Percentiles rank a stretch among this genome's conserved stretches.
Evolutionary conservation across 2,113 vertebrate species (phyloP).

Genomic region (Ammodytes marinus): DNA sequence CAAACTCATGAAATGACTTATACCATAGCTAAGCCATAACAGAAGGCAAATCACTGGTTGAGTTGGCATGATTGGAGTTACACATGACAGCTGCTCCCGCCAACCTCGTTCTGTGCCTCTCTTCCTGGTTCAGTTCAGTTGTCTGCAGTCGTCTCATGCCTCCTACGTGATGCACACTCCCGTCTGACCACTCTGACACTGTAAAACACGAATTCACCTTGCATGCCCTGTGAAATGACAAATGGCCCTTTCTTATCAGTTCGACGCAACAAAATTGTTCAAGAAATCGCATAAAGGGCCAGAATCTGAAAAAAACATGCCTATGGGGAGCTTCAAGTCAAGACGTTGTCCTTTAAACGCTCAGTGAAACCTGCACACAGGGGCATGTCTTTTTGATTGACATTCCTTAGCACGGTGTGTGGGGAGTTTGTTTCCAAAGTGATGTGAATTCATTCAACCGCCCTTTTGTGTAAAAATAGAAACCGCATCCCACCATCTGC

Average conservation of each 20-base stretch:
- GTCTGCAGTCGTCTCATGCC: background rate
- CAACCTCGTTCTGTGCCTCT: constrained; percentile 34
- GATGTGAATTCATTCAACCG: constrained; percentile 2
- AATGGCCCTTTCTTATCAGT: background rate
- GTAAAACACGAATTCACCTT: constrained; percentile 26
- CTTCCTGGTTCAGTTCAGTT: background rate
- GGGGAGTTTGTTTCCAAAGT: constrained; percentile 29
- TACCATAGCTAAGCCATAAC: background rate
- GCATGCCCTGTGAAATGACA: constrained; percentile 12
- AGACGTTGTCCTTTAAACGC: constrained; percentile 29
- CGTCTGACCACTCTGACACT: constrained; percentile 19
- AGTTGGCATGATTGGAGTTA: constrained; percentile 19
- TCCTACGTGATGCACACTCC: constrained; percentile 10
- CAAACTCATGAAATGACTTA: constrained; percentile 41
- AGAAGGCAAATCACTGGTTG: constrained; percentile 15
- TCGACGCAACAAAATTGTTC: constrained; percentile 6
- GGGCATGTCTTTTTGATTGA: constrained; percentile 42
- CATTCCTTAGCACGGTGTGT: constrained; percentile 20
- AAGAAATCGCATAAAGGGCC: constrained; percentile 2
- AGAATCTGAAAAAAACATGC: constrained; percentile 5
- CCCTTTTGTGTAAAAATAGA: constrained; percentile 53
- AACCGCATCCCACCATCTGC: constrained; percentile 40
- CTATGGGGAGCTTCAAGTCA: constrained; percentile 27
- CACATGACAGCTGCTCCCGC: constrained; percentile 18
- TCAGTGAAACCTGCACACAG: constrained; percentile 9